These are phyloP conservation scores for Lottia scabra DNA, from an alignment of 2,888 invertebrate genomes.

Conservation along the genomic window DNA sequence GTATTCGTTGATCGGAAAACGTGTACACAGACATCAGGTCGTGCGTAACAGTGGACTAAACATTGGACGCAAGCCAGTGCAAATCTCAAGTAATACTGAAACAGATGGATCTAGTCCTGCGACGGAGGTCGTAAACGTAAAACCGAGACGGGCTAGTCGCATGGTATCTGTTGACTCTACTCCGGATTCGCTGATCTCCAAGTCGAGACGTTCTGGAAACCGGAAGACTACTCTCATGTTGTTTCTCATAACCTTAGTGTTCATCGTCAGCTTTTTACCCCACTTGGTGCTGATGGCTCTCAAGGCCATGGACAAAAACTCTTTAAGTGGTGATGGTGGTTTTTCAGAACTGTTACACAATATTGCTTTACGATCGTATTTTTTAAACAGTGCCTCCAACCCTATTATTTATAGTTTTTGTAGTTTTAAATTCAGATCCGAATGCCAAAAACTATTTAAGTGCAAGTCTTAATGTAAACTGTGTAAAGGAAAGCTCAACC, in stretches of 20 bases:
- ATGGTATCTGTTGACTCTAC: slow-evolving; percentile 12
- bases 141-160: slow-evolving; percentile 14
- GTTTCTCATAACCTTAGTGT: slow-evolving; percentile 48
- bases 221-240: slow-evolving; percentile 49
- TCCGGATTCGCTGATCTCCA: slow-evolving; percentile 17
- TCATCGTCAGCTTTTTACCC: slow-evolving; percentile 50
- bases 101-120: slow-evolving; percentile 6
- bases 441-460: slow-evolving; percentile 25
- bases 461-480: neutral
- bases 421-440: slow-evolving; percentile 42
- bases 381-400: slow-evolving; percentile 52
- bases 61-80: neutral
- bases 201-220: slow-evolving; percentile 26
- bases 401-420: slow-evolving; percentile 53
- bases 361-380: slow-evolving; percentile 50
- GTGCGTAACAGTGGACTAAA: neutral
- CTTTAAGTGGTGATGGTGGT: slow-evolving; percentile 36
- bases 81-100: neutral
- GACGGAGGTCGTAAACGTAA: neutral
- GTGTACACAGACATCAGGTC: neutral
- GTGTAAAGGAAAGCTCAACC: too few relatives aligned
- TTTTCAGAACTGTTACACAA: slow-evolving; percentile 38
- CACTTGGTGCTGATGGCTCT: slow-evolving; percentile 46
- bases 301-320: slow-evolving; percentile 36
- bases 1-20: slow-evolving; percentile 16